These are phyloP conservation scores for Molanna angustata DNA, from an alignment of 2,888 invertebrate genomes.

Conservation along the genomic window DNA sequence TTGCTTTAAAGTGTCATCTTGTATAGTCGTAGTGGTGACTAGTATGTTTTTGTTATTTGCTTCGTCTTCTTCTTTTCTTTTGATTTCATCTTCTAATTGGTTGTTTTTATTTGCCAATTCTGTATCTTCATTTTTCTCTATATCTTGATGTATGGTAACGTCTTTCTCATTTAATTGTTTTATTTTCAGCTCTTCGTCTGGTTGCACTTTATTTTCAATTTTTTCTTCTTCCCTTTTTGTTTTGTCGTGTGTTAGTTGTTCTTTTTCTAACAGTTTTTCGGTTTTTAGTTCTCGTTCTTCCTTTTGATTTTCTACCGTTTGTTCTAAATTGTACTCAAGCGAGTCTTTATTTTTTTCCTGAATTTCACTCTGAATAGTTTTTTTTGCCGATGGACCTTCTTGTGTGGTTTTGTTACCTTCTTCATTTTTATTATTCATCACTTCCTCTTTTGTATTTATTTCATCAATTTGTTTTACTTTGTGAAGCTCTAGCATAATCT, in stretches of 20 bases:
- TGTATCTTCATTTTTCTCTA: not conserved
- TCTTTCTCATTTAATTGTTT: slow-evolving; percentile 1
- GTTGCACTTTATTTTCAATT: slow-evolving; percentile 1
- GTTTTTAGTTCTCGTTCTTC: not conserved
- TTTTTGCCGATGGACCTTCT: slow-evolving; percentile 9
- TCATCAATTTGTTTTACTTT: not conserved
- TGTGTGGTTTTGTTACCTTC: not conserved
- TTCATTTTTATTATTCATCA: not conserved
- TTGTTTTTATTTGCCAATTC: not conserved
- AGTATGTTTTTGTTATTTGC: slow-evolving; percentile 13
- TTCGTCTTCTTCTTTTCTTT: slow-evolving; percentile 2
- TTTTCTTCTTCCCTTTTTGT: slow-evolving; percentile 4
- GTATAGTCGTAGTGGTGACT: no score
- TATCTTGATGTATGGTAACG: not conserved
- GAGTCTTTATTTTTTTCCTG: not conserved
- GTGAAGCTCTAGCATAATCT: no score
- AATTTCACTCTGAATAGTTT: slow-evolving; percentile 23
- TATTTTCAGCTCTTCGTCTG: not conserved
- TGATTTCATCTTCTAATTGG: not conserved
- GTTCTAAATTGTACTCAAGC: not conserved
- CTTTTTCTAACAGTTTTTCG: not conserved
- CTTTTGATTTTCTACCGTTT: not conserved
- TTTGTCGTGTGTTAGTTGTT: slow-evolving; percentile 4
- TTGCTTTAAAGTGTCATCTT: no score
- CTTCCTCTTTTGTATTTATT: not conserved